Evolutionary conservation across 2,113 vertebrate genomes (phyloP).

Genomic region (Oryzias curvinotus): DNA sequence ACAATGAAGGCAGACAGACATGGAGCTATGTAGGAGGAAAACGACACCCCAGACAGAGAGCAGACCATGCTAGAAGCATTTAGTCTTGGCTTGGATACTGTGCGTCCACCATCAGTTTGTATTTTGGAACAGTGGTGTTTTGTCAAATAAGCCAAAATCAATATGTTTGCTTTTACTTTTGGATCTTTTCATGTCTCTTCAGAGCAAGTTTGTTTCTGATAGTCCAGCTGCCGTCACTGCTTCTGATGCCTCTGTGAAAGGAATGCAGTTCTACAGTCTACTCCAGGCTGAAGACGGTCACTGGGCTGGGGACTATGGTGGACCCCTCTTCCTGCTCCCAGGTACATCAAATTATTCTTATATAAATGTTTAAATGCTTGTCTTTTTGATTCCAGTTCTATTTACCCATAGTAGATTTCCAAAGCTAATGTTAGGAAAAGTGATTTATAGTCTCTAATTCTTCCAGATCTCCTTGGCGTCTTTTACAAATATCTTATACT

Average conservation of each 20-base stretch:
- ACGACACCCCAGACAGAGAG: slow-evolving; percentile 53
- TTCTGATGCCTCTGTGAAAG: slow-evolving; percentile 78
- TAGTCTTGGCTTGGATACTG: slow-evolving; percentile 84
- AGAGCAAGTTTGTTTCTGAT: slow-evolving; percentile 72
- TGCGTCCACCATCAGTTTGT: slow-evolving; percentile 31
- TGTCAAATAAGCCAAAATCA: background rate
- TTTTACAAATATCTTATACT: too few species aligned
- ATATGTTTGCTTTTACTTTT: background rate
- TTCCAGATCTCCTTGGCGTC: too few species aligned
- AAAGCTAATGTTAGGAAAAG: background rate
- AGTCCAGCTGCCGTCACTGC: slow-evolving; percentile 73
- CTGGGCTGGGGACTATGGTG: slow-evolving; percentile 93
- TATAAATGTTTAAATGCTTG: background rate
- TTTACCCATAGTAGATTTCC: background rate
- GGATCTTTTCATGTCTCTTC: slow-evolving; percentile 22
- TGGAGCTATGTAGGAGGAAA: slow-evolving; percentile 80
- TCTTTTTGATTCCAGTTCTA: background rate
- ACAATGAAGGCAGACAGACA: slow-evolving; percentile 82
- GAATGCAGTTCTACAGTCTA: slow-evolving; percentile 83
- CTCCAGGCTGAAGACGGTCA: slow-evolving; percentile 94
- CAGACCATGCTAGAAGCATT: slow-evolving; percentile 85
- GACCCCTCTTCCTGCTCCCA: slow-evolving; percentile 92
- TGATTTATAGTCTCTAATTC: too few species aligned
- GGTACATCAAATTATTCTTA: slow-evolving; percentile 69
- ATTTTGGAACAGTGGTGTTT: background rate